Evolutionary conservation across 1,140 invertebrate genomes (phyloP), one percentile per base, ranked within the genome.

Genomic region (Cataglyphis hispanica): DNA sequence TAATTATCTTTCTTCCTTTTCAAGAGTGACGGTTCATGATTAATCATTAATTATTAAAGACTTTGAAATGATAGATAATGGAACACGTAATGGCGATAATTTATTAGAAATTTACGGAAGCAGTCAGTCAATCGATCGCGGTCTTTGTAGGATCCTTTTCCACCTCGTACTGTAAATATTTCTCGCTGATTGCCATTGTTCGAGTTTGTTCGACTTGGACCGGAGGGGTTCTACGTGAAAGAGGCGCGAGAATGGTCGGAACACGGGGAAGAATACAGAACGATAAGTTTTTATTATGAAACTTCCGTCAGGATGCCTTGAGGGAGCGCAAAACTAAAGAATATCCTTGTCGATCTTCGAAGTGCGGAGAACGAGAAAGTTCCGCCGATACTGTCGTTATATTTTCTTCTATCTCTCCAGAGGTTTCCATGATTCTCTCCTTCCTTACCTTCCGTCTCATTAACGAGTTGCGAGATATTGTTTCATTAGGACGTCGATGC

Each of bases 261-360:
- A 34, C n/a, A 53, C 63, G 19, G 63, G 40, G 46, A 78, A 43
- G 61, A 27, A 72, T 53, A 80, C 66, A 50, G 56, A 86, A 46
- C 85, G 85, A 86, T 86, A 88, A 88, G 76, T 86, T 86, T 83
- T 63, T 63, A 46, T 80, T 70, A 88, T 86, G 85, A 86, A 86
- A 88, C 66, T 84, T 88, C 69, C 60, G 66, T 34, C 13, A 69
- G 50, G 77, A 31, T 64, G 80, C 76, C 64, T 63, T 63, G 72
- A 46, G 34, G 60, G 86, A 56, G 53, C 56, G 46, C 19, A 43
- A 46, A 58, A 81, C 78, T 46, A 63, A 77, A 70, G 86, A 86
- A 84, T 67, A 87, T 75, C 66, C 69, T 64, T 72, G 78, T 53
- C 78, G 61, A 87, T 72, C 64, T 16, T 22, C 31, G 66, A 27